These are phyloP conservation scores for Heliconius nattereri DNA, from an alignment of 1,140 invertebrate species.

Conservation along the genomic window DNA sequence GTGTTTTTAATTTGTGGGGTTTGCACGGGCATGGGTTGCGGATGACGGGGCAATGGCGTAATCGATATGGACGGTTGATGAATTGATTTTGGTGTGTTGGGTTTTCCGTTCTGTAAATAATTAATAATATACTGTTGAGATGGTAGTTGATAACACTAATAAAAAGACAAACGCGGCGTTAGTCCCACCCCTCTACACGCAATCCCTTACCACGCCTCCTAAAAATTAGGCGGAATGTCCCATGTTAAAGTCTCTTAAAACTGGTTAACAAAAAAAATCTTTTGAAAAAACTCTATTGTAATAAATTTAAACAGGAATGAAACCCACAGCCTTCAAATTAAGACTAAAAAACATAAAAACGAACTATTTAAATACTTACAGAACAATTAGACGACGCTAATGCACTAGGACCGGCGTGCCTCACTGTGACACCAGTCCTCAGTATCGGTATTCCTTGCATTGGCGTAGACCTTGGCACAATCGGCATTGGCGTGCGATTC, in stretches of 20 bases:
- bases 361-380: conserved; percentile 37
- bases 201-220: no score
- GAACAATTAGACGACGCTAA: conserved; percentile 31
- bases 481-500: conserved; percentile 49
- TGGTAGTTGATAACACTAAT: no score
- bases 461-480: conserved; percentile 42
- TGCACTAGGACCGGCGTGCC: conserved; percentile 46
- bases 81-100: conserved; percentile 43
- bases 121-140: neutral
- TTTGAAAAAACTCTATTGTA: no score
- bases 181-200: no score
- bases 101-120: conserved; percentile 54
- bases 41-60: conserved; percentile 90
- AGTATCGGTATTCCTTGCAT: conserved; percentile 58
- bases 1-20: conserved; percentile 84
- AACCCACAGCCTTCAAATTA: neutral
- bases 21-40: conserved; percentile 52
- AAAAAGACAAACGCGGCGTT: no score
- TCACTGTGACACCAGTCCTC: conserved; percentile 54
- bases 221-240: no score
- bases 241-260: no score
- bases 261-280: no score
- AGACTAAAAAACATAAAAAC: no score
- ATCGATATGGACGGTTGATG: conserved; percentile 92
- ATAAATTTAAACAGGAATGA: neutral